Evolutionary conservation across 1,140 invertebrate species (phyloP), one percentile per base, ranked within the genome.

Genomic region (Drosophila arizonae): DNA sequence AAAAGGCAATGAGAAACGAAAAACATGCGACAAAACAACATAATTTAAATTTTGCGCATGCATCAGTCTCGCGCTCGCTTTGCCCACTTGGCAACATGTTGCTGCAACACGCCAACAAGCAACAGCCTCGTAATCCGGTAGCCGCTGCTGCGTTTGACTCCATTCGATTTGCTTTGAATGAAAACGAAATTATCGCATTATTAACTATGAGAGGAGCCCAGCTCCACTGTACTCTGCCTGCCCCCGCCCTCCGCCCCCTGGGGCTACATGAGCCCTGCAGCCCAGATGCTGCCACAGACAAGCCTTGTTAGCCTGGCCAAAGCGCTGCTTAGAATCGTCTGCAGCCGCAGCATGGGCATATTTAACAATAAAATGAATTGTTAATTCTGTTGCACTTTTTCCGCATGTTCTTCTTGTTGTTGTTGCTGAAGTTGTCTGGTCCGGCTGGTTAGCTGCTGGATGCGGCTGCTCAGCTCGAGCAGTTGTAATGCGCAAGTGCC

Each of bases 11-110:
- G 61, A 72, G 79, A 84, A 78, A 69, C 65, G 61, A 71, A 76
- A 90, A 90, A 90, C 80, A 90, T 90, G 88, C 87, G 87, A 90
- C 88, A 88, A 90, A 90, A 90, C 88, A 90, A 90, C 88, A 89
- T 90, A 90, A 90, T 85, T 90, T 85, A 90, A 90, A 90, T 90
- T 88, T 89, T 79, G 84, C 72, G 77, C 82, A 84, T 88, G 80
- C 88, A 81, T 77, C 77, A 79, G 68, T 11, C 26, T 17, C 43
- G n/a, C 43, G 43, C 43, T 9, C 43, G 8, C 43, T 15, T 9
- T 17, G 30, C 9, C 24, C 46, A 41, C 64, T 45, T 30, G 10
- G 82, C 82, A 88, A 88, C 82, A 87, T 87, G 82, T 87, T 87
- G 84, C 84, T 62, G 82, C 79, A 87, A 87, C 82, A 87, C 82